Percentiles rank a stretch among this genome's conserved stretches.
These are phyloP conservation scores for Laupala kohalensis DNA, from an alignment of 1,140 invertebrate genomes.

Conservation along the genomic window DNA sequence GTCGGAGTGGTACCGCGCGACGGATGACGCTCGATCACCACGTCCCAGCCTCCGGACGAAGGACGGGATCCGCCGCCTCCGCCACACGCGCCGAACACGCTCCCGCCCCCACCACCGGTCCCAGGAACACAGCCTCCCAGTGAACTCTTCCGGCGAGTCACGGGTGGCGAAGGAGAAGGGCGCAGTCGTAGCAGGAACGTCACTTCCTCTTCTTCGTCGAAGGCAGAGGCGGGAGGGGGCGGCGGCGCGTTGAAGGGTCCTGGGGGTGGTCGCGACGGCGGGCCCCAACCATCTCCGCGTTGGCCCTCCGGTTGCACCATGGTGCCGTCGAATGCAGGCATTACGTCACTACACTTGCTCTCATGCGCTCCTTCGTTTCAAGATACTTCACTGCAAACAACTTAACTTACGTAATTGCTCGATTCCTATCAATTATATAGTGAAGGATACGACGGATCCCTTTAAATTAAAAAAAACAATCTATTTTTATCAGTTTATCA, in stretches of 20 bases:
- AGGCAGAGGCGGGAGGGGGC: background rate
- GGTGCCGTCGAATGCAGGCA: no score
- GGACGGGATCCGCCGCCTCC: background rate
- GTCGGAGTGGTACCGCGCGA: background rate
- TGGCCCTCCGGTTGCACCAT: background rate
- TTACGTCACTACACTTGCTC: no score
- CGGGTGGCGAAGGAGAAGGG: slow-evolving; percentile 10
- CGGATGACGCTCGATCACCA: slow-evolving; percentile 5
- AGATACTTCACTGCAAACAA: no score
- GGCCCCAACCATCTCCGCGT: background rate
- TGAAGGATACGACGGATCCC: no score
- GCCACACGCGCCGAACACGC: background rate
- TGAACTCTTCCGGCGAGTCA: slow-evolving; percentile 1
- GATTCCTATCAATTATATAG: no score
- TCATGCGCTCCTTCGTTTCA: no score
- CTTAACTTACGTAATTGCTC: no score
- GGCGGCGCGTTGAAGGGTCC: background rate
- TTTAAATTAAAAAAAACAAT: no score
- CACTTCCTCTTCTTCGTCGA: slow-evolving; percentile 14
- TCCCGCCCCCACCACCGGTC: background rate
- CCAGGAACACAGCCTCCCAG: background rate
- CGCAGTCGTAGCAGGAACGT: slow-evolving; percentile 12
- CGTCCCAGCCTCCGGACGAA: slow-evolving; percentile 6
- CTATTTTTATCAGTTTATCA: no score
- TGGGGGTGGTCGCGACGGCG: no score